These are phyloP conservation scores for Dasypus novemcinctus DNA, from an alignment of 2,113 vertebrate genomes.

Conservation along the genomic window DNA sequence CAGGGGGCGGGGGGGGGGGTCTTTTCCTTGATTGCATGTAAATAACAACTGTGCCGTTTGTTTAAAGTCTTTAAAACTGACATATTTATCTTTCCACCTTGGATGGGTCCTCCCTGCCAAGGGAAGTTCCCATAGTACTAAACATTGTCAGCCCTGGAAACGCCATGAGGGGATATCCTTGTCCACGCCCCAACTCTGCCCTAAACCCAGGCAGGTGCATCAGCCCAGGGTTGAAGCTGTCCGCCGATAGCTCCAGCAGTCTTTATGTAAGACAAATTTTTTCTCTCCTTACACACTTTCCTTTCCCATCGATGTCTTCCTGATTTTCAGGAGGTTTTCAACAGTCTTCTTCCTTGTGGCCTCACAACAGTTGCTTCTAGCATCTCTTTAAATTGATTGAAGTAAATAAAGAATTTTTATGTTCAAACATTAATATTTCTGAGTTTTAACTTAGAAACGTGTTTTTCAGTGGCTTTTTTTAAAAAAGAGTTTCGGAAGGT, in stretches of 20 bases:
- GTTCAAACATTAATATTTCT: background rate
- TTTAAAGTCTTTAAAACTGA: background rate
- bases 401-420: background rate
- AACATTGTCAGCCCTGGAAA: accelerated
- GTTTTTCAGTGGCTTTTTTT: background rate
- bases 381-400: background rate
- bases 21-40: background rate
- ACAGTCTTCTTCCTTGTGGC: background rate
- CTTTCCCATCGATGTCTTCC: background rate
- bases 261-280: background rate
- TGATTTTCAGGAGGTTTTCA: background rate
- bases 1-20: background rate
- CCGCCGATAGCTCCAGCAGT: background rate
- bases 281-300: background rate
- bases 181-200: accelerated
- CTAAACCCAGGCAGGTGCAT: accelerated
- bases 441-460: background rate
- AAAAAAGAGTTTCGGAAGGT: background rate
- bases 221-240: background rate
- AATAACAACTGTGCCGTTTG: background rate
- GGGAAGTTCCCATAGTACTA: accelerated
- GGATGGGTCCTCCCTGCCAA: background rate
- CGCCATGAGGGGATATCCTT: background rate
- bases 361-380: background rate
- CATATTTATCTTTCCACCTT: background rate